A percentile compares a stretch with the other conserved stretches of the same genome.
phyloP scores from a whole-genome alignment of 2,113 vertebrate genomes.

The Upupa epops region DNA sequence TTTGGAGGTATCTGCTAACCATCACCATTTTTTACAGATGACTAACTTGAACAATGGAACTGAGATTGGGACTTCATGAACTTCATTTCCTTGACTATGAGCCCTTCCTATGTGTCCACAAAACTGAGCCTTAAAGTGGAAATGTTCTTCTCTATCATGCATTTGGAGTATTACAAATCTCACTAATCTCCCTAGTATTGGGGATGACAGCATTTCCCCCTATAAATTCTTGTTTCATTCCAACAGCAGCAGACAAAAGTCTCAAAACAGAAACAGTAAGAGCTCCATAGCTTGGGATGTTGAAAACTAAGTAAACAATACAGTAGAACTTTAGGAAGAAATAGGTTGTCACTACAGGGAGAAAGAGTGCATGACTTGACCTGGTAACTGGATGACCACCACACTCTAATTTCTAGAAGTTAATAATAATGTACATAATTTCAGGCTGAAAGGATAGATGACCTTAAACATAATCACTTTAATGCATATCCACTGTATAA shows the following conservation, averaged over 20 bases:
- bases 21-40: background rate
- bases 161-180: background rate
- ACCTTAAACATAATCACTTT: background rate
- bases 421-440: background rate
- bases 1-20: background rate
- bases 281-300: background rate
- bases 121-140: background rate
- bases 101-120: background rate
- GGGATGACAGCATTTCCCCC: background rate
- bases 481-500: background rate
- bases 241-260: background rate
- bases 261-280: background rate
- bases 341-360: background rate
- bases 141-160: background rate
- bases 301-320: conserved; percentile 5
- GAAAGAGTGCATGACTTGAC: background rate
- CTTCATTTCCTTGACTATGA: background rate
- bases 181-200: background rate
- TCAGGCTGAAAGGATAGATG: background rate
- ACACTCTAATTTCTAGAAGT: background rate
- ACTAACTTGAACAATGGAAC: background rate
- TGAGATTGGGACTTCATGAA: background rate
- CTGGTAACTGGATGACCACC: background rate
- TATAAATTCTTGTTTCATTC: background rate
- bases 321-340: background rate